Evolutionary conservation across 2,113 vertebrate species (phyloP), one percentile per base, ranked within the genome.

Genomic region (Paramisgurnus dabryanus): DNA sequence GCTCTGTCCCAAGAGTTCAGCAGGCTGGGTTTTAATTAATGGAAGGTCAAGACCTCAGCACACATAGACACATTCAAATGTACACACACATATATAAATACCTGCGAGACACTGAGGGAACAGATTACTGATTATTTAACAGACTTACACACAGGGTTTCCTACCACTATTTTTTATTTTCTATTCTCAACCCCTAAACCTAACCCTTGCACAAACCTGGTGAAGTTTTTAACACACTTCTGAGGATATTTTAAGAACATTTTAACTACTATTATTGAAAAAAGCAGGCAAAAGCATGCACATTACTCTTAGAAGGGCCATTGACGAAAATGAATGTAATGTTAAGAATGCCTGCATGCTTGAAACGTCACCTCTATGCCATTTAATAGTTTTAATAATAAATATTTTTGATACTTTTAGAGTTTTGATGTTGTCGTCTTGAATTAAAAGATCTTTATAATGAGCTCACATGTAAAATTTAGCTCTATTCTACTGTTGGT

Each of bases 111-210:
- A 90, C 91, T 34, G 81, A 65, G 83, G 90, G 91, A 94, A 93
- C 91, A 88, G 93, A 92, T 95, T 92, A 93, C 81, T 7, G 63
- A 83, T 94, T 90, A 92, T 94, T 93, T 94, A 93, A 67, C 18
- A 17, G 34, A 34, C 45, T 40, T 3, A 3, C 27, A 34, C 57
- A 34, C 61, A 82, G 49, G 18, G 40, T 2, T 15, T 50, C 49
- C 49, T 12, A 12, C 11, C 49, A 12, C 4, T 11, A 50, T 4
- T 1, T 50, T 50, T 50, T 50, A 50, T 11, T 50, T 50, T 50
- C 9, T 12, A 50, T 50, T 11, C 10, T 10, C 12, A 53, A 53
- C 50, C 50, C 1, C 43, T 45, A 45, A 15, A 15, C 13, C 50
- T 13, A 34, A 34, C 27, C 27, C 27, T 53, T 13, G 12, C 49